Evolutionary conservation across 2,113 vertebrate species (phyloP), one percentile per base, ranked within the genome.

Genomic region (Elaphurus davidianus): DNA sequence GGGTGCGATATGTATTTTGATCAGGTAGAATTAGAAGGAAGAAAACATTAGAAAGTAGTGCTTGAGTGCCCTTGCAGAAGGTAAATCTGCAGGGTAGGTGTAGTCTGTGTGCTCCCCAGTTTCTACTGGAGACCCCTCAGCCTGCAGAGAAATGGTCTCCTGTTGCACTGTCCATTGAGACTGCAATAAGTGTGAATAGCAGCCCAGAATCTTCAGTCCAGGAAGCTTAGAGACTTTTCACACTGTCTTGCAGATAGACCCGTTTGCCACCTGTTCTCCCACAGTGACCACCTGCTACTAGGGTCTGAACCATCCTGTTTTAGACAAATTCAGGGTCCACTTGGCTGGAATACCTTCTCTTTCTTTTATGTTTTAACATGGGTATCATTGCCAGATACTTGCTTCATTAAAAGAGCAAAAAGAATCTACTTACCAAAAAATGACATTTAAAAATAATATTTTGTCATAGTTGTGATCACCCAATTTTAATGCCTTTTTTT

Each of bases 201-300:
- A 6, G 90, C 28, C 52, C 9, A 5, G 33, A 64, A 40, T 55
- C 57, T 54, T 50, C 28, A 21, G 3, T 54, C 14, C 52, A 60
- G 57, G 27, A 81, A 57, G 19, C 33, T n/a, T 3, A 55, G 60
- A 94, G 15, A 14, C 60, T 87, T 97, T 94, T 97, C 76, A 95
- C 60, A 95, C 83, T 59, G 36, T 8, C 82, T 93, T 71, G 28
- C 33, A 79, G 71, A 93, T 84, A 94, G 97, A 57, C 90, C 94
- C 87, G 6, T 97, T 94, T 83, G 71, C 90, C 85, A 96, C 2
- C 50, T 93, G 67, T 30, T 92, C n/a, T 55, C 64, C 59, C 76
- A 78, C 36, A 10, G 54, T 92, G 52, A 52, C 76, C 93, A 94
- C 97, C 88, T 97, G 82, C 67, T 93, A 57, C 76, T 94, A 17